Base-by-base conservation (phyloP, 2,888 invertebrate species). In the Nomada ferruginata region DNA sequence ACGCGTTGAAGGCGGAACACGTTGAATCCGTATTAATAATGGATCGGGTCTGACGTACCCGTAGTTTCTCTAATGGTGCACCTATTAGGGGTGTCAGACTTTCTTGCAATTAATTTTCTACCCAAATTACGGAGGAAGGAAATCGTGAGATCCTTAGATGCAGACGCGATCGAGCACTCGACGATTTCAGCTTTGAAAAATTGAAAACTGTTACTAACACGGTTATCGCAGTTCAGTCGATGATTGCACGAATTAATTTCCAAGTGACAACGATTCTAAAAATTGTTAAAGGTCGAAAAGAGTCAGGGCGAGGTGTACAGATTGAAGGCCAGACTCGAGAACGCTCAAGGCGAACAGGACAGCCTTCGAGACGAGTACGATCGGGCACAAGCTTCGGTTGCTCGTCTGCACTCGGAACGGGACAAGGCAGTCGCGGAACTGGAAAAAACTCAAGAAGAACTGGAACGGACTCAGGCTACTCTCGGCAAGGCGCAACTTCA, bases 261-360 rank as follows among this genome's bases (percentile, higher is more conserved):
- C 0, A 42, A 64, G 23, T n/a, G 9, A 23, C 15, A 11, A 64
- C 23, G 9, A 9, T 1, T 47, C 20, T 5, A 26, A 18, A 23
- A 15, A 0, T 9, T 65, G 26, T 20, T 20, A 23, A 79, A 93
- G 93, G 94, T 98, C 83, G 98, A 98, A 93, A 98, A 98, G 94
- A 97, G 98, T 75, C 98, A 98, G 94, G 98, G 98, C 82, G 98
- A 98, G 94, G 98, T 98, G 53, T 98, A 98, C 92, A 96, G 98
- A 94, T 95, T 98, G 89, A 98, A 98, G 94, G 98, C 98, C 57
- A 97, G 98, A 92, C 95, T 98, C 91, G 98, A 98, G 95, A 98
- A 98, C 95, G 98, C 98, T 94, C 98, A 98, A 95, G 97, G 97
- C 80, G 98, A 98, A 94, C 98, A 98, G 92, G 98, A 98, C 92